These are phyloP conservation scores for Numenius phaeopus DNA, from an alignment of 2,797 vertebrate genomes.

Conservation along the genomic window DNA sequence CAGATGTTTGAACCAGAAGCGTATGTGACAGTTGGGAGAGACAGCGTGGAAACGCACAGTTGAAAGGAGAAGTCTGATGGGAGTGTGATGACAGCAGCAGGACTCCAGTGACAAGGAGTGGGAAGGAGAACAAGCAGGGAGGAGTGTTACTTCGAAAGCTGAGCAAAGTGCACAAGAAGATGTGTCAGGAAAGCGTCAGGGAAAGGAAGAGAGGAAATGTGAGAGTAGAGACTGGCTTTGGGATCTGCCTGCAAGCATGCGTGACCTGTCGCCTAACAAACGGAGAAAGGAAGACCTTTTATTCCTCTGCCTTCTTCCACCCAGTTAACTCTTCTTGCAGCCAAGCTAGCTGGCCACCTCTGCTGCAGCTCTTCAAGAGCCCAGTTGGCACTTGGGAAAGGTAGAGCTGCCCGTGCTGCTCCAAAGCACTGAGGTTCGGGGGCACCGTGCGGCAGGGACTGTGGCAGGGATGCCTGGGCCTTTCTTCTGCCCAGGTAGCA, in stretches of 20 bases:
- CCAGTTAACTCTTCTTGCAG: not conserved
- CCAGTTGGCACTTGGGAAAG: not conserved
- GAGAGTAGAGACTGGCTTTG: slow-evolving; percentile 49
- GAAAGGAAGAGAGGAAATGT: slow-evolving; percentile 47
- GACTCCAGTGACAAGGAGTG: slow-evolving; percentile 72
- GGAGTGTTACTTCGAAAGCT: slow-evolving; percentile 70
- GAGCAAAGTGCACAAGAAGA: slow-evolving; percentile 70
- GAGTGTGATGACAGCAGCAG: slow-evolving; percentile 73
- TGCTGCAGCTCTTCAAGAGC: not conserved
- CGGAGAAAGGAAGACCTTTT: not conserved
- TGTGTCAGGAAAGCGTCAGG: slow-evolving; percentile 61
- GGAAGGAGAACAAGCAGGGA: slow-evolving; percentile 73
- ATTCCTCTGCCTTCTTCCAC: not conserved
- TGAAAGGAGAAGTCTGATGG: slow-evolving; percentile 72
- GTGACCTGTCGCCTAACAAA: slow-evolving; percentile 62
- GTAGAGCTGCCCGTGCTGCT: not conserved
- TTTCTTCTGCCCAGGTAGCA: not conserved
- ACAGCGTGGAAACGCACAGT: slow-evolving; percentile 67
- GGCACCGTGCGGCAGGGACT: accelerated
- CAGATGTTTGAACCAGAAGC: slow-evolving; percentile 74
- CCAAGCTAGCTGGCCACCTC: not conserved
- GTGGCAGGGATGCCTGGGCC: no score
- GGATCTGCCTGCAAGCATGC: slow-evolving; percentile 50
- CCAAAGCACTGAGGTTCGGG: accelerated
- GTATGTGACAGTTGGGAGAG: slow-evolving; percentile 70